phyloP scores from a whole-genome alignment of 1,140 invertebrate genomes.

The Bombyx mori region ASM3026992v2 NC_085119.1:9014001-9014500 shows the following conservation, averaged over 20 bases:
- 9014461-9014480: neutral
- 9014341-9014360: too few relatives aligned
- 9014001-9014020: constrained; percentile 24
- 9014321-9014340: too few relatives aligned
- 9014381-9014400: constrained; percentile 80
- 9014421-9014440: constrained; percentile 80
- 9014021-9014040: constrained; percentile 68
- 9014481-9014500: neutral
- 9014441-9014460: constrained; percentile 70
- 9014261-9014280: too few relatives aligned
- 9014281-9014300: too few relatives aligned
- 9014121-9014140: constrained; percentile 76
- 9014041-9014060: constrained; percentile 73
- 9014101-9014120: constrained; percentile 83
- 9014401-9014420: constrained; percentile 77
- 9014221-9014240: too few relatives aligned
- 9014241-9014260: too few relatives aligned
- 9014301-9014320: too few relatives aligned
- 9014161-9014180: too few relatives aligned
- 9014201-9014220: too few relatives aligned
- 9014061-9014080: constrained; percentile 78
- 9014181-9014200: too few relatives aligned
- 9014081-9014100: constrained; percentile 79
- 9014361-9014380: neutral
- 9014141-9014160: too few relatives aligned